Evolutionary conservation across 2,113 vertebrate genomes (phyloP), one percentile per base, ranked within the genome.

Genomic region (Mandrillus leucophaeus): DNA sequence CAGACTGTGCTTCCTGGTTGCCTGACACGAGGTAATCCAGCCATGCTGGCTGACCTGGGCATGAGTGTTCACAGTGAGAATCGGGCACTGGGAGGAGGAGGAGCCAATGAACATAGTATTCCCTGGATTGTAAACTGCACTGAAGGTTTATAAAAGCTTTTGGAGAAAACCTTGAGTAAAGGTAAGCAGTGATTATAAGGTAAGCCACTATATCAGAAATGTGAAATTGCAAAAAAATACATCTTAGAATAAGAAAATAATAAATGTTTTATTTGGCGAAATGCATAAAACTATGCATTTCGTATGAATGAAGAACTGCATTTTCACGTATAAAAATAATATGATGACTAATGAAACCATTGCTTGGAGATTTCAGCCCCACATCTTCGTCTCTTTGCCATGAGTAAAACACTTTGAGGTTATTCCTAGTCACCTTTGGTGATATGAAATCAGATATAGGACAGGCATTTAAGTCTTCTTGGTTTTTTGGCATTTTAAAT

Each of bases 211-310:
- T 43, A 35, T 75, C 50, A 45, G 32, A 73, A 86, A 50, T 82
- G 35, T 40, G 79, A 95, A 89, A 55, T 6, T 55, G 40, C 91
- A 57, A 25, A 70, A 81, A 86, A 81, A 70, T 38, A 1, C 16
- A 92, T 48, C 23, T 75, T 64, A 83, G 20, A 84, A 78, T 35
- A 61, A 95, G 11, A 48, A 85, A 97, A 66, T 95, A 75, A 66
- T 10, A 50, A 6, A 30, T 45, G 48, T 94, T 59, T 57, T 61
- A 88, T 86, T 88, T 73, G 50, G 45, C 2, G 18, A 55, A 55
- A 55, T 55, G 52, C 52, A 55, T 48, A 45, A 93, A 93, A 86
- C 6, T 55, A 27, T 52, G 90, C 32, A 78, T 78, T n/a, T 93
- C 8, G 10, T 23, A 43, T 48, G 25, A 88, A 97, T 14, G 27